A percentile compares a stretch with the other conserved stretches of the same genome.
Conservation (phyloP, 2,113 vertebrate genomes). For the Struthidea cinerea region DNA sequence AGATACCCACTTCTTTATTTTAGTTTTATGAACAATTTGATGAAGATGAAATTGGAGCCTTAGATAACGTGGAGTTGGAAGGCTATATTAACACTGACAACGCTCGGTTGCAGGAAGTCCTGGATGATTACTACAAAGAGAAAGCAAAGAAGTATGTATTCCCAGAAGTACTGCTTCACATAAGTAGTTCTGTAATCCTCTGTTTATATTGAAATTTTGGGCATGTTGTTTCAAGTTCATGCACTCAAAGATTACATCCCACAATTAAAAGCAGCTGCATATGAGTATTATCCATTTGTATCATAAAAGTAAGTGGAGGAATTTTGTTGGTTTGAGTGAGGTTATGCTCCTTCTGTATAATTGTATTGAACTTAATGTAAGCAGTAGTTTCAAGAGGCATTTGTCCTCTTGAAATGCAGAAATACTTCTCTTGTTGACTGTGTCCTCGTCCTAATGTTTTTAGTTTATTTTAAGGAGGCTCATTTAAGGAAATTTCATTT, state of each 20-base stretch:
- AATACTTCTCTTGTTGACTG: neutral
- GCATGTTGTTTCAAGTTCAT: neutral
- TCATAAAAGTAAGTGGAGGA: neutral
- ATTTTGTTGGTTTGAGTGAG: neutral
- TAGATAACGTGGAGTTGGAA: constrained; percentile 94
- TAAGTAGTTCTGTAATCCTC: neutral
- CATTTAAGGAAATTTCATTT: neutral
- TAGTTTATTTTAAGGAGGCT: neutral
- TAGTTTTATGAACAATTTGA: constrained; percentile 97
- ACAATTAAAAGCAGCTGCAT: neutral
- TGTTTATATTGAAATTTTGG: neutral
- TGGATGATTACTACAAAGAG: constrained; percentile 89
- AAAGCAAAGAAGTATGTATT: constrained; percentile 85
- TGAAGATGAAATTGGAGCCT: constrained; percentile 92
- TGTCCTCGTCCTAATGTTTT: neutral
- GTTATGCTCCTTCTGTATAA: neutral
- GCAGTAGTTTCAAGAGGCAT: neutral
- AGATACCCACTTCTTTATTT: neutral
- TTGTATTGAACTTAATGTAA: neutral
- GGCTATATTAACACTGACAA: constrained; percentile 86
- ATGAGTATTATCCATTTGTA: neutral
- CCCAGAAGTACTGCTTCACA: neutral
- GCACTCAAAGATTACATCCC: neutral
- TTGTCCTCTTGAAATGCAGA: neutral
- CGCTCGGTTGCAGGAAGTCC: constrained; percentile 81